Evolutionary conservation across 2,113 vertebrate genomes (phyloP).

Genomic region (Alosa alosa): DNA sequence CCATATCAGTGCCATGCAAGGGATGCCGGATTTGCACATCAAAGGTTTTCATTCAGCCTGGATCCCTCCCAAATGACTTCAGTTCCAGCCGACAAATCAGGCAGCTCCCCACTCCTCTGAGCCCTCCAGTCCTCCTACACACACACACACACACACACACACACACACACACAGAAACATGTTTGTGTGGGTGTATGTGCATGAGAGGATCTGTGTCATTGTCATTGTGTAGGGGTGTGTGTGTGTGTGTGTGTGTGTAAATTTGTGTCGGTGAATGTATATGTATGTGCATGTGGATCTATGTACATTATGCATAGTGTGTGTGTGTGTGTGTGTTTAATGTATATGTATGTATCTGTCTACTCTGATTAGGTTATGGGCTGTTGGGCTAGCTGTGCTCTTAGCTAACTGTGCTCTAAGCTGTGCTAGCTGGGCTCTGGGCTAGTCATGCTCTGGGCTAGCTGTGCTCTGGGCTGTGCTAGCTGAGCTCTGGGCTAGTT

Average conservation of each 20-base stretch:
- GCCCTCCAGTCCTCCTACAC: neutral
- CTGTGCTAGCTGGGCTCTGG: no score
- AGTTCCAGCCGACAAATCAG: conserved; percentile 58
- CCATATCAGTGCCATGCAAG: conserved; percentile 53
- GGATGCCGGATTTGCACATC: conserved; percentile 67
- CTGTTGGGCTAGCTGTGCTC: no score
- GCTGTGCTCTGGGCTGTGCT: no score
- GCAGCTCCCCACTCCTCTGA: conserved; percentile 49
- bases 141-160: neutral
- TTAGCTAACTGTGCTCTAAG: no score
- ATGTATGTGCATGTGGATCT: conserved; percentile 29
- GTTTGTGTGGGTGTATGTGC: conserved; percentile 9
- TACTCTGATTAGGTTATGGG: neutral
- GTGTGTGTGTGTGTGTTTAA: conserved; percentile 18
- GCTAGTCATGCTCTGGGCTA: no score
- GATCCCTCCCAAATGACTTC: conserved; percentile 63
- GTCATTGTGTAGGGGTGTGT: neutral
- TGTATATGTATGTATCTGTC: neutral
- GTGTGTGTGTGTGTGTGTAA: neutral
- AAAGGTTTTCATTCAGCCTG: conserved; percentile 65
- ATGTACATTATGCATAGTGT: no score
- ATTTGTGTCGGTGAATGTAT: neutral
- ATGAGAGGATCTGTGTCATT: neutral
- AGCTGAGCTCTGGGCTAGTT: no score
- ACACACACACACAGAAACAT: neutral